Evolutionary conservation across 2,113 vertebrate genomes (phyloP).

Genomic region (Cichladusa arquata): DNA sequence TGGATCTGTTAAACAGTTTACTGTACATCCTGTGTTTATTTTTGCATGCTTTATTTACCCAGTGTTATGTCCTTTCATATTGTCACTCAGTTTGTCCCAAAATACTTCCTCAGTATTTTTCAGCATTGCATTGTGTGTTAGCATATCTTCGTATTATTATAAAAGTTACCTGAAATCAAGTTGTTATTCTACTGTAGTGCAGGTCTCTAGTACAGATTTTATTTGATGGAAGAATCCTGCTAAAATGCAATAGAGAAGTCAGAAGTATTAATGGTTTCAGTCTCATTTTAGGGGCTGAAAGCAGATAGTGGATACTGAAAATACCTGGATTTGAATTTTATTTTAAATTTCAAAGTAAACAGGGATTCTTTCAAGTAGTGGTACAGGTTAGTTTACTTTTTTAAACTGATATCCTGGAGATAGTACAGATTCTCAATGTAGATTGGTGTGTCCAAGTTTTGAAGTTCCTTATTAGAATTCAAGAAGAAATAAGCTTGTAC

Average conservation of each 20-base stretch:
- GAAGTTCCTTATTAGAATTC: not conserved
- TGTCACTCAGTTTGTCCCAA: not conserved
- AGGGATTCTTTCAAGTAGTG: not conserved
- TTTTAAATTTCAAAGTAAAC: not conserved
- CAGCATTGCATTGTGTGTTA: not conserved
- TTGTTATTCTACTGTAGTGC: not conserved
- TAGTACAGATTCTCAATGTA: not conserved
- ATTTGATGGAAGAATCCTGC: not conserved
- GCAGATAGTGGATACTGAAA: not conserved
- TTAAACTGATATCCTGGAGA: not conserved
- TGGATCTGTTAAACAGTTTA: not conserved
- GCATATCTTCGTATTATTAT: not conserved
- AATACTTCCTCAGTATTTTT: not conserved
- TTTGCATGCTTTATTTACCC: slow-evolving; percentile 5
- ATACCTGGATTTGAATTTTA: not conserved
- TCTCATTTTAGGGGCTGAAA: not conserved
- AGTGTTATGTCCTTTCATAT: not conserved
- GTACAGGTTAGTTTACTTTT: not conserved
- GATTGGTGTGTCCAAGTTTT: not conserved
- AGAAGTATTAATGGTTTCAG: not conserved
- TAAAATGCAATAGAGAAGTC: not conserved
- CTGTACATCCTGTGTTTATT: not conserved
- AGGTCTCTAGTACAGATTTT: not conserved
- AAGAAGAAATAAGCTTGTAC: not conserved
- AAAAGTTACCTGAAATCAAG: not conserved